Evolutionary conservation across 2,797 vertebrate genomes (phyloP).

Genomic region (Sternarchorhynchus goeldii): DNA sequence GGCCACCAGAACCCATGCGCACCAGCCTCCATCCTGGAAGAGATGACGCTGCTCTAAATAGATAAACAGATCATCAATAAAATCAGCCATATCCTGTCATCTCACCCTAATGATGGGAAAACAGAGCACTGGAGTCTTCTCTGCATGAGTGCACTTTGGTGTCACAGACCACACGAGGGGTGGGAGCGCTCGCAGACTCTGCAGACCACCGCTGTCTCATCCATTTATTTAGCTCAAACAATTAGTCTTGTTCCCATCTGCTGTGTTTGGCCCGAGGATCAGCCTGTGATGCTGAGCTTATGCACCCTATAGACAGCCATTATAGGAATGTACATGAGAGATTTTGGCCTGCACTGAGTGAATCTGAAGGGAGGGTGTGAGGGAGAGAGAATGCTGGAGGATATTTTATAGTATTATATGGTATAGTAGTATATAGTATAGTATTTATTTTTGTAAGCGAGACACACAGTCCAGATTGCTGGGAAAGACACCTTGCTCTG

Average conservation of each 20-base stretch:
- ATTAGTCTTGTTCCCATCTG: slow-evolving; percentile 59
- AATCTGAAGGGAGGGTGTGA: slow-evolving; percentile 49
- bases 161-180: slow-evolving; percentile 53
- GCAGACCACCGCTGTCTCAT: slow-evolving; percentile 53
- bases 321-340: slow-evolving; percentile 53
- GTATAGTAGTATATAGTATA: too few relatives aligned
- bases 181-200: slow-evolving; percentile 44
- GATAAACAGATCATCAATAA: slow-evolving; percentile 30
- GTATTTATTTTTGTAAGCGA: slow-evolving; percentile 2
- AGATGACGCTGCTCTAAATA: slow-evolving; percentile 12
- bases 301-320: slow-evolving; percentile 45
- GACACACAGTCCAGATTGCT: not conserved
- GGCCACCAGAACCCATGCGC: slow-evolving; percentile 28
- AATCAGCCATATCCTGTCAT: slow-evolving; percentile 29
- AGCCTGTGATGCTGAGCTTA: slow-evolving; percentile 40
- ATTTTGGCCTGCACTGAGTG: slow-evolving; percentile 35
- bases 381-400: slow-evolving; percentile 62
- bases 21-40: slow-evolving; percentile 3
- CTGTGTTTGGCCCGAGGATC: slow-evolving; percentile 52
- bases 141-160: slow-evolving; percentile 42
- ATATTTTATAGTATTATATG: slow-evolving; percentile 55
- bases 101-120: slow-evolving; percentile 38
- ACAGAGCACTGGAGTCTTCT: slow-evolving; percentile 28
- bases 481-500: slow-evolving; percentile 5
- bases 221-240: slow-evolving; percentile 54